Evolutionary conservation across 2,797 vertebrate species (phyloP).

Genomic region (Carapus acus): DNA sequence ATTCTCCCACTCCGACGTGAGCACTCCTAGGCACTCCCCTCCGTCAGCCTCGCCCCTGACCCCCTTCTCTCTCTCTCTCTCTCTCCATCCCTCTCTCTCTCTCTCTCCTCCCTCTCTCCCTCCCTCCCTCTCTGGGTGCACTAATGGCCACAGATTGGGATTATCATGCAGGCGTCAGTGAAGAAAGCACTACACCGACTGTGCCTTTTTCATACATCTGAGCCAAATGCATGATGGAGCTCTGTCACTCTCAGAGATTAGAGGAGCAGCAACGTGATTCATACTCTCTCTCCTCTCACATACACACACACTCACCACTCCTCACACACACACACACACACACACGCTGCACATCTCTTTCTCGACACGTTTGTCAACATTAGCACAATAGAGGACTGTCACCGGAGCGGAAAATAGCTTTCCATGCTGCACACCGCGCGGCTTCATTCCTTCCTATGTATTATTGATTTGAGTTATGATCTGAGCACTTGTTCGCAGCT

Average conservation of each 20-base stretch:
- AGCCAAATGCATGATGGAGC: constrained; percentile 57
- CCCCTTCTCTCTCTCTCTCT: constrained; percentile 28
- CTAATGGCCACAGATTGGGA: constrained; percentile 79
- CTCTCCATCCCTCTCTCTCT: constrained; percentile 45
- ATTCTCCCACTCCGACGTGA: constrained; percentile 34
- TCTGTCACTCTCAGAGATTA: constrained; percentile 69
- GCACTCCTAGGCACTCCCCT: constrained; percentile 35
- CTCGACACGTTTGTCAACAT: constrained; percentile 39
- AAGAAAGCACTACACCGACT: constrained; percentile 68
- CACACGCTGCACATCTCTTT: background rate
- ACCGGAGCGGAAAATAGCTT: constrained; percentile 24
- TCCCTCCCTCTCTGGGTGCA: constrained; percentile 36
- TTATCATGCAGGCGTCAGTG: constrained; percentile 73
- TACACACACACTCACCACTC: constrained; percentile 8
- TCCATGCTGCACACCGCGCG: constrained; percentile 26
- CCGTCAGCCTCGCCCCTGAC: constrained; percentile 10
- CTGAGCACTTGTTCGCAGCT: constrained; percentile 17
- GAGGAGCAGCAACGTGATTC: constrained; percentile 62
- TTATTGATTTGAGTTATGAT: constrained; percentile 50
- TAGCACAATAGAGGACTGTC: constrained; percentile 29
- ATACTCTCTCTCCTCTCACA: constrained; percentile 10
- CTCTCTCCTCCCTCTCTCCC: constrained; percentile 19
- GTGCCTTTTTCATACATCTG: constrained; percentile 34
- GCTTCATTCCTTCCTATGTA: constrained; percentile 42
- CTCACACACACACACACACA: constrained; percentile 18